These are phyloP conservation scores for Pristionchus entomophagus DNA, from an alignment of 2,888 invertebrate species.

Conservation along the genomic window DNA sequence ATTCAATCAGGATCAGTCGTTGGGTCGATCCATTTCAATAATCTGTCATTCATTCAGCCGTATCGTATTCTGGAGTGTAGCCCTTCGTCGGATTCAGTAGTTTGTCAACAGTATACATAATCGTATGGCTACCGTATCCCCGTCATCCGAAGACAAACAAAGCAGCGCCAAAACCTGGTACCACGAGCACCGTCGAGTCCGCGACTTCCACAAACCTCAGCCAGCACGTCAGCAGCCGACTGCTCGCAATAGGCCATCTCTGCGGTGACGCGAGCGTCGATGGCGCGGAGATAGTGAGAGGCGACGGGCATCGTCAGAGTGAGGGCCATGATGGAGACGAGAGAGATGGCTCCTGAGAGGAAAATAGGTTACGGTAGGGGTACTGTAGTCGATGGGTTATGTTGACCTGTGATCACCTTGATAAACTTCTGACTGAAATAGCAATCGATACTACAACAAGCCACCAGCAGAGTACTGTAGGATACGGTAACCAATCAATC, in stretches of 20 bases:
- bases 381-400: not conserved
- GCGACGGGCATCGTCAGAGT: conserved; percentile 22
- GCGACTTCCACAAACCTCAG: no score
- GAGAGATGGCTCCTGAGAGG: conserved; percentile 36
- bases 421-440: no score
- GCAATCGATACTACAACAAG: not conserved
- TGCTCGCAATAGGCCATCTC: conserved; percentile 37
- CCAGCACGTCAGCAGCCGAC: conserved; percentile 20
- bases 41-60: no score
- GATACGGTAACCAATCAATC: not conserved
- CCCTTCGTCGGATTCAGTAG: no score
- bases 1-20: no score
- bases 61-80: no score
- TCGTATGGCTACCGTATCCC: no score
- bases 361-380: not conserved
- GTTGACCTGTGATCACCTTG: not conserved
- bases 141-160: no score
- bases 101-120: no score
- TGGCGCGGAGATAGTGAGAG: conserved; percentile 22
- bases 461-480: not conserved
- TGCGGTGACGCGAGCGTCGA: not conserved
- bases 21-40: no score
- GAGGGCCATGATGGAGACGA: conserved; percentile 36
- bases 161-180: no score
- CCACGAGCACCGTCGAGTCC: no score